A percentile compares a stretch with the other conserved stretches of the same genome.
Conservation (phyloP, 1,140 invertebrate species). For the Acromyrmex echinatior region DNA sequence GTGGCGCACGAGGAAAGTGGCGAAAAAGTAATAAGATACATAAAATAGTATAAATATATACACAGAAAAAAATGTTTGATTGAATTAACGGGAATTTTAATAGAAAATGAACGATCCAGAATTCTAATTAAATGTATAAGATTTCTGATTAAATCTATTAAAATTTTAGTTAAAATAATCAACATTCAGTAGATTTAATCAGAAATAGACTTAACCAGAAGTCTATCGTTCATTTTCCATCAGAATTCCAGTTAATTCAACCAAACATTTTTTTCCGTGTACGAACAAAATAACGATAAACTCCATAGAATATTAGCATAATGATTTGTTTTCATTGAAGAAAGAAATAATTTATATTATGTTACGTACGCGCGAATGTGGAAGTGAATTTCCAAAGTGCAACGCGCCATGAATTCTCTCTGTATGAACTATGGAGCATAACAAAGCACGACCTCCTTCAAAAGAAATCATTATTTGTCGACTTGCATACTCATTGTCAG, state of each 20-base stretch:
- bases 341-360: constrained; percentile 13
- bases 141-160: too few species aligned
- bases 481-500: background rate
- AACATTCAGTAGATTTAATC: too few species aligned
- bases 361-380: background rate
- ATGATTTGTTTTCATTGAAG: background rate
- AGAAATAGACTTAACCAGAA: too few species aligned
- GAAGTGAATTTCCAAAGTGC: constrained; percentile 6
- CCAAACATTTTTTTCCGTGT: too few species aligned
- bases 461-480: constrained; percentile 57
- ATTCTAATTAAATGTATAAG: too few species aligned
- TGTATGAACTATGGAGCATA: constrained; percentile 3
- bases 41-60: background rate
- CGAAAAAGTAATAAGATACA: background rate
- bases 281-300: constrained; percentile 12
- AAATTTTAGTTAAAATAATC: too few species aligned
- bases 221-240: too few species aligned
- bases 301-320: background rate
- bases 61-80: too few species aligned
- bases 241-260: too few species aligned
- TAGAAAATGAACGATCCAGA: too few species aligned
- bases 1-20: background rate
- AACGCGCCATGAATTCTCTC: constrained; percentile 28
- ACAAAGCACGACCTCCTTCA: constrained; percentile 50
- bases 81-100: too few species aligned